Conservation (phyloP, 2,797 vertebrate species). For the Amniataba percoides region DNA sequence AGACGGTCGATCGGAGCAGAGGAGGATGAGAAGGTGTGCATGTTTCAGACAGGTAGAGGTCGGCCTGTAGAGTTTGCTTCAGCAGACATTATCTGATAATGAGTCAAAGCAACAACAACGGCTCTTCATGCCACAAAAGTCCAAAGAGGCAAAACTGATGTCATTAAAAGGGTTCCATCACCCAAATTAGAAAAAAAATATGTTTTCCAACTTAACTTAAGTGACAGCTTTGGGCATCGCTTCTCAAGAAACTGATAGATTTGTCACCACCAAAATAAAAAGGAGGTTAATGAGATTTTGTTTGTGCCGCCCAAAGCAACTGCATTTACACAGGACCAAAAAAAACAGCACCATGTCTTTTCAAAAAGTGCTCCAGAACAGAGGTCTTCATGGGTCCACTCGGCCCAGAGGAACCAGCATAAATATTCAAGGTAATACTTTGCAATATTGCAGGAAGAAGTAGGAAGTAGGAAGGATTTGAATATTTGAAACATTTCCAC, state of each 20-base stretch:
- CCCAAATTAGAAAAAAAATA: constrained; percentile 18
- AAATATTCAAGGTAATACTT: background rate
- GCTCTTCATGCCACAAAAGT: constrained; percentile 19
- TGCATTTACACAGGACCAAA: too few species aligned
- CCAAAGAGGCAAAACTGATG: constrained; percentile 36
- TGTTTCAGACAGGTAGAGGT: constrained; percentile 32
- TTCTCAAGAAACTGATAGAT: background rate
- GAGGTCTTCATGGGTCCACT: too few species aligned
- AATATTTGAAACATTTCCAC: too few species aligned
- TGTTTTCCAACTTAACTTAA: constrained; percentile 8
- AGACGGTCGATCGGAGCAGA: constrained; percentile 34
- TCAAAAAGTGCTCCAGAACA: background rate
- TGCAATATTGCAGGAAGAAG: too few species aligned
- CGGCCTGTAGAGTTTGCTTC: constrained; percentile 16
- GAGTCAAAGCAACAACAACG: constrained; percentile 8
- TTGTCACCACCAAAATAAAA: background rate
- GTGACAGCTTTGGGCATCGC: background rate
- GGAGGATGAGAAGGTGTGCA: constrained; percentile 22
- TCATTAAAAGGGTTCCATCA: constrained; percentile 29
- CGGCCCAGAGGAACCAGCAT: too few species aligned
- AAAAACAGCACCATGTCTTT: background rate
- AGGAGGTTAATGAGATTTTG: background rate
- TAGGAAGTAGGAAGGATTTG: too few species aligned
- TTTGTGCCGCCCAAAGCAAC: background rate
- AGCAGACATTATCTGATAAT: constrained; percentile 33